Conservation (phyloP, 1,140 invertebrate genomes). For the Lanistes nyassanus region DNA sequence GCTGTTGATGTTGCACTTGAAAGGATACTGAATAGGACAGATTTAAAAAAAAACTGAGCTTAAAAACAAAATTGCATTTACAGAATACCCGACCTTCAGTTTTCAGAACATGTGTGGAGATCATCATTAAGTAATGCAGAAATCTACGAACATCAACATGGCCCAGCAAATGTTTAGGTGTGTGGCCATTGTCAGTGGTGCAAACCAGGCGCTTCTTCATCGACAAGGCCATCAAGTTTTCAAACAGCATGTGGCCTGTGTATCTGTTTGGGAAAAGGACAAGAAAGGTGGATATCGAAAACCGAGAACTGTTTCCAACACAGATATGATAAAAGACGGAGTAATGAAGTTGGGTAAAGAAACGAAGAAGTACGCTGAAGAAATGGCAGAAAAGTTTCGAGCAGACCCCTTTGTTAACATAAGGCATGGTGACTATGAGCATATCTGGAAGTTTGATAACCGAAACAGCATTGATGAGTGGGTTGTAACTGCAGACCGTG, state of each 20-base stretch:
- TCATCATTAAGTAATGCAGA: too few species aligned
- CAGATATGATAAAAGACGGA: constrained; percentile 67
- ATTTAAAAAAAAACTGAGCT: too few species aligned
- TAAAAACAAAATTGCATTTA: too few species aligned
- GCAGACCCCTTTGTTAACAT: constrained; percentile 71
- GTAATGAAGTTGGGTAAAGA: constrained; percentile 76
- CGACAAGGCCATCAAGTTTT: not conserved
- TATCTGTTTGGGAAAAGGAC: constrained; percentile 39
- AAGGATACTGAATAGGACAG: too few species aligned
- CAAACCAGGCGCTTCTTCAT: not conserved
- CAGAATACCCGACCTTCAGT: too few species aligned
- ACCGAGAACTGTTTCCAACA: constrained; percentile 22
- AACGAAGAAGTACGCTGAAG: constrained; percentile 75
- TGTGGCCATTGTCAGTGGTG: too few species aligned
- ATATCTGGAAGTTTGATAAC: constrained; percentile 63
- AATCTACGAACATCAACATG: too few species aligned
- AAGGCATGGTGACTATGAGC: constrained; percentile 62
- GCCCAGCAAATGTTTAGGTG: too few species aligned
- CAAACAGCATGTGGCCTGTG: constrained; percentile 2
- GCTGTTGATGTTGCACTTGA: too few species aligned
- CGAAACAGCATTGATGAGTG: constrained; percentile 77
- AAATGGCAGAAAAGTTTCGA: constrained; percentile 75
- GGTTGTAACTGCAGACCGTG: constrained; percentile 79
- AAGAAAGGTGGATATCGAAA: constrained; percentile 49
- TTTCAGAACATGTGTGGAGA: too few species aligned